Base-by-base conservation (phyloP, 64 coral and sea anemone species). In the Porites australiensis region DNA sequence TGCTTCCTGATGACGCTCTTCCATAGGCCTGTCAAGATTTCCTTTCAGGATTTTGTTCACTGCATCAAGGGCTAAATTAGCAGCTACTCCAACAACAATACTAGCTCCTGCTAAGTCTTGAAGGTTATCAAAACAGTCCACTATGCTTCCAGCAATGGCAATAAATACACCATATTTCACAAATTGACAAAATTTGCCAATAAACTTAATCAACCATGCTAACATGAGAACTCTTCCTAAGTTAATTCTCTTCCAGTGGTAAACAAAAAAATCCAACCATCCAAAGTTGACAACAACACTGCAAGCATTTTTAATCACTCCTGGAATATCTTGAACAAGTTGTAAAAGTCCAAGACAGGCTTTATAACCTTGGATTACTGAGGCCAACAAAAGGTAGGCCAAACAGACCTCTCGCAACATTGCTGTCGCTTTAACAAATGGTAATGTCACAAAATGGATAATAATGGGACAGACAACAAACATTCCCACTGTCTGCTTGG, bases 51-150 rank as follows among this genome's bases (percentile, higher is more conserved):
- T 65, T 47, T 70, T 77, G 13, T 89, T 70, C 20, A 81, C 84
- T 51, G 75, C 48, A 11, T 90, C 61, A 20, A 98, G 82, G 3
- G 87, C 62, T n/a, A 82, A 44, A 68, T 90, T 87, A 14, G 95
- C 93, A 43, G 86, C 75, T 75, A 75, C 92, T 18, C 92, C 87
- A 71, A 98, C 66, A 43, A 94, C 82, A n/a, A 94, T 80, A 70
- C 95, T 98, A n/a, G 95, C 95, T 57, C 92, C 92, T 88, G 94
- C 87, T 37, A 98, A 72, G 77, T 93, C 80, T 77, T 86, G 82
- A 8, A 82, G 54, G 54, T 75, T 82, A 6, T 83, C 90, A 82
- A 93, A 98, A 19, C 86, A 91, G 55, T 90, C 82, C 16, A 93
- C 92, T 82, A 98, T 91, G 72, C 88, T 94, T 64, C 66, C 70